Percentiles rank a stretch among this genome's conserved stretches.
Conservation (phyloP, 2,797 vertebrate genomes). For the Catharus ustulatus region DNA sequence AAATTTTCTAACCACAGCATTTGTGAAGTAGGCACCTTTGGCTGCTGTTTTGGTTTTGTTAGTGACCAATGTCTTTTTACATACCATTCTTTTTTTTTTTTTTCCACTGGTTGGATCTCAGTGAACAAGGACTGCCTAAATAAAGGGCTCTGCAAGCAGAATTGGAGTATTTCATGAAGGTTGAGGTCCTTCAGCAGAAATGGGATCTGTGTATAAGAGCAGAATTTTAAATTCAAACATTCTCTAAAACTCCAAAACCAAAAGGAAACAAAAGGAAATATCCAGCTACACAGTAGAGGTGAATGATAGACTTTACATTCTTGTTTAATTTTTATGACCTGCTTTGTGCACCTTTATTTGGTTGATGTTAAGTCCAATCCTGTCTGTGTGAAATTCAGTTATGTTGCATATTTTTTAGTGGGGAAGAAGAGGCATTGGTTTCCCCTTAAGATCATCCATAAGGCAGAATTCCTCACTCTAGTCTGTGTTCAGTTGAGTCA, state of each 20-base stretch:
- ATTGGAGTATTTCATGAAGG: not conserved
- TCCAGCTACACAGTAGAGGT: not conserved
- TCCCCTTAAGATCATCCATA: not conserved
- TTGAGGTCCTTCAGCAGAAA: not conserved
- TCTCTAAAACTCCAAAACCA: not conserved
- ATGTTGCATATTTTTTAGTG: fast-evolving
- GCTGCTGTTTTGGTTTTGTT: not conserved
- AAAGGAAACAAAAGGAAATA: not conserved
- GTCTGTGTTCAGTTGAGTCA: not conserved
- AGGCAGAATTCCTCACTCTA: not conserved
- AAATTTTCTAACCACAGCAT: not conserved
- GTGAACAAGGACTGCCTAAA: not conserved
- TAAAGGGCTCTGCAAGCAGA: not conserved
- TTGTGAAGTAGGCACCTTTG: not conserved
- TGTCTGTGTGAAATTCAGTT: not conserved
- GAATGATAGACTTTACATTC: not conserved
- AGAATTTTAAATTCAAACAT: not conserved
- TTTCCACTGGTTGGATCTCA: not conserved
- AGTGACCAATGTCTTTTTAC: not conserved
- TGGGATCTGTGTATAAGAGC: fast-evolving
- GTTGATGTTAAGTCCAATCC: not conserved
- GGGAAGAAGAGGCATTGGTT: not conserved
- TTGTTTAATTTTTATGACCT: not conserved
- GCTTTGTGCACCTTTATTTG: not conserved
- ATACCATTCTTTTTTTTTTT: not conserved